phyloP scores from a whole-genome alignment of 2,888 invertebrate species.

The Acrocera orbiculus region DNA sequence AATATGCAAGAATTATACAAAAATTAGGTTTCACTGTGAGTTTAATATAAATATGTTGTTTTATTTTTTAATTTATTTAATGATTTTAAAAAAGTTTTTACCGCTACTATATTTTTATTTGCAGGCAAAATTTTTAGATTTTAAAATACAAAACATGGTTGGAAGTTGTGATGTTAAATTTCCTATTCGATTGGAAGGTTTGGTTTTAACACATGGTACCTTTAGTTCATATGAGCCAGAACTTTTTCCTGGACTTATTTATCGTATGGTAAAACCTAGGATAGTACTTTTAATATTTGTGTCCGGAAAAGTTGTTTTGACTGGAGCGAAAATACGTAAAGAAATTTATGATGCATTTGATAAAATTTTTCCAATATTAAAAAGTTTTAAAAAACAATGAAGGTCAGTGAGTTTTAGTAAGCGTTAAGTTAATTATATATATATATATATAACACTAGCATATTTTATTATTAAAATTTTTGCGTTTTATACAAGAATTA shows the following conservation, averaged over 20 bases:
- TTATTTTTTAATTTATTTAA: too few relatives aligned
- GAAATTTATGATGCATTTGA: constrained; percentile 88
- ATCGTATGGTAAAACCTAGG: constrained; percentile 90
- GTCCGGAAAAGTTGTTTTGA: constrained; percentile 96
- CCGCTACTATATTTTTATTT: constrained; percentile 23
- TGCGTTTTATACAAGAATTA: too few relatives aligned
- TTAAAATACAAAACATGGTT: constrained; percentile 62
- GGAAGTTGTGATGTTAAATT: constrained; percentile 58
- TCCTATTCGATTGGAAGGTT: constrained; percentile 54
- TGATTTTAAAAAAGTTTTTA: too few relatives aligned
- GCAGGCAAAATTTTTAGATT: constrained; percentile 45
- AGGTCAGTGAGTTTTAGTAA: too few relatives aligned
- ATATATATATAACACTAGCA: too few relatives aligned
- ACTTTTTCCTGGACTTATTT: constrained; percentile 95
- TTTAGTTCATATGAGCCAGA: constrained; percentile 92
- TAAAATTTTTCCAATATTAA: constrained; percentile 86
- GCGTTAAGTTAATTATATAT: too few relatives aligned
- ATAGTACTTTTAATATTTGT: constrained; percentile 95
- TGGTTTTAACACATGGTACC: constrained; percentile 56
- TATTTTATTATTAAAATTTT: too few relatives aligned
- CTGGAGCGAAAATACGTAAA: constrained; percentile 73
- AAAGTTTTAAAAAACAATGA: constrained; percentile 64
- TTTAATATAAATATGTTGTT: constrained; percentile 26
- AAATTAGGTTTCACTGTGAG: constrained; percentile 56
- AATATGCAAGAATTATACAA: constrained; percentile 67